phyloP scores from a whole-genome alignment of 2,888 invertebrate genomes.

The Torymus auratus region DNA sequence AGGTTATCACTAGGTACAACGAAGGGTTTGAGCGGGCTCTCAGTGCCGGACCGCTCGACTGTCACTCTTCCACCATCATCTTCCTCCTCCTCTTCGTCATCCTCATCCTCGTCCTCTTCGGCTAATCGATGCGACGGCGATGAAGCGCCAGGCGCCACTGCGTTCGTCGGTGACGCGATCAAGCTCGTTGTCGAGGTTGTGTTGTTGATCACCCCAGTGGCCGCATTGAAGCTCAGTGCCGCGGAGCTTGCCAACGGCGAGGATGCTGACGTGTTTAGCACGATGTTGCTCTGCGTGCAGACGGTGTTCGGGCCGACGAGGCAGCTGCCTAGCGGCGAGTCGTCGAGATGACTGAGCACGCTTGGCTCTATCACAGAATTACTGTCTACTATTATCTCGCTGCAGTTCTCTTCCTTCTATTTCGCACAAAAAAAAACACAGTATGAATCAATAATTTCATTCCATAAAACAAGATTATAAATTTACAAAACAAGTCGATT shows the following conservation, averaged over 20 bases:
- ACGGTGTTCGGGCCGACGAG: not conserved
- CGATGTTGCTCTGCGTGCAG: not conserved
- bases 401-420: conserved; percentile 70
- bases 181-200: too few relatives aligned
- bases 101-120: conserved; percentile 57
- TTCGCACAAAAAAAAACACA: not conserved
- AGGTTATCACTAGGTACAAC: conserved; percentile 71
- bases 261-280: conserved; percentile 7
- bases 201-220: too few relatives aligned
- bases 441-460: not conserved
- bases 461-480: not conserved
- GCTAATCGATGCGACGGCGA: conserved; percentile 45
- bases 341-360: conserved; percentile 27
- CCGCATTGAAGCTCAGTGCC: too few relatives aligned
- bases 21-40: conserved; percentile 64
- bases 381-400: conserved; percentile 66
- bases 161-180: too few relatives aligned
- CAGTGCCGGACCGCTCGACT: conserved; percentile 3
- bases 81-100: too few relatives aligned
- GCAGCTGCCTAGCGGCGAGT: not conserved
- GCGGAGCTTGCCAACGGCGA: not conserved
- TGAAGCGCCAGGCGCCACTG: not conserved
- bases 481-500: too few relatives aligned
- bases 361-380: conserved; percentile 47
- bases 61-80: conserved; percentile 19